Conservation (phyloP, 2,888 invertebrate genomes). For the Idaea biselata region DNA sequence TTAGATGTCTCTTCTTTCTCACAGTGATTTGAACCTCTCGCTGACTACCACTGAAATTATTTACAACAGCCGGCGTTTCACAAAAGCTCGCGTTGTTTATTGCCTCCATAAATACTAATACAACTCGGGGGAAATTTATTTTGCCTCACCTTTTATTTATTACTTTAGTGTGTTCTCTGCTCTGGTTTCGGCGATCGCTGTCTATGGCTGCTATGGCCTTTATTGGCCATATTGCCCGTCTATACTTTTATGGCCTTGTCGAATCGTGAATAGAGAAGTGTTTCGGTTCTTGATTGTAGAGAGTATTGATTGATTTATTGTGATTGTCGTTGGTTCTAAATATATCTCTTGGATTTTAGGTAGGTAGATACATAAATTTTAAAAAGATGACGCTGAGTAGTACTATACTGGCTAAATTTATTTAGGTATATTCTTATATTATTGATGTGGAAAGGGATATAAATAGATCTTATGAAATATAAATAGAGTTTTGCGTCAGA, state of each 20-base stretch:
- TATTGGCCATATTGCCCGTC: not conserved
- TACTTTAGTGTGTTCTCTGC: constrained; percentile 49
- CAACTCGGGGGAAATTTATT: constrained; percentile 74
- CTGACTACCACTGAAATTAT: constrained; percentile 72
- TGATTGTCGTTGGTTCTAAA: not conserved
- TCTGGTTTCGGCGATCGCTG: constrained; percentile 41
- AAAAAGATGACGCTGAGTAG: not conserved
- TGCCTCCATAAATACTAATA: constrained; percentile 77
- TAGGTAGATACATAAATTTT: not conserved
- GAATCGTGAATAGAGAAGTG: not conserved
- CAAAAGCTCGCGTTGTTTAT: constrained; percentile 72
- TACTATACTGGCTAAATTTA: no score
- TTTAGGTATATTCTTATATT: no score
- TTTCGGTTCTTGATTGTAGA: not conserved
- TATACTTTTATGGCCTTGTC: not conserved
- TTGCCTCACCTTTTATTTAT: constrained; percentile 75
- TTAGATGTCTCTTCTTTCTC: constrained; percentile 44
- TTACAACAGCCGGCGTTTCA: constrained; percentile 73
- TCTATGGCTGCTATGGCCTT: not conserved
- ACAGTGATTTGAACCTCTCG: constrained; percentile 40
- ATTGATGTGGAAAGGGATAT: no score
- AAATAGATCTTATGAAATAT: no score
- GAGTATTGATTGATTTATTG: not conserved
- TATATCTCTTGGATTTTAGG: not conserved
- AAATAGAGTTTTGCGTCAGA: no score